These are phyloP conservation scores for Chelmon rostratus DNA, from an alignment of 2,797 vertebrate genomes.

Conservation along the genomic window DNA sequence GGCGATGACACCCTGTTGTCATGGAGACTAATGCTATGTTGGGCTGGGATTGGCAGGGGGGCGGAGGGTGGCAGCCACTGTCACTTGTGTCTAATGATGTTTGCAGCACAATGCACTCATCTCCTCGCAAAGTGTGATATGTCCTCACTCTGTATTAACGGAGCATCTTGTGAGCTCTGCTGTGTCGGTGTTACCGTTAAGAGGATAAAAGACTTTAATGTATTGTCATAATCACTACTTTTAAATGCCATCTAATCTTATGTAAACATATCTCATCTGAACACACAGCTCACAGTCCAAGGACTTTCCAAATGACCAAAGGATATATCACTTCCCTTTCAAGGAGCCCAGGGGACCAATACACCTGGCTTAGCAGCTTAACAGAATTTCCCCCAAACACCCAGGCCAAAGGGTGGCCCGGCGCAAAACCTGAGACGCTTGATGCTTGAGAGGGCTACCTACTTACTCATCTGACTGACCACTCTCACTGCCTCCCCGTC, in stretches of 20 bases:
- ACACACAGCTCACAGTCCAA: slow-evolving; percentile 60
- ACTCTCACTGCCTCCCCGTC: slow-evolving; percentile 46
- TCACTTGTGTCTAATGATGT: slow-evolving; percentile 80
- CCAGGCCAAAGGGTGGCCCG: slow-evolving; percentile 82
- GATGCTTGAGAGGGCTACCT: slow-evolving; percentile 77
- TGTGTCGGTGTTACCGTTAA: not conserved
- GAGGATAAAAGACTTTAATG: not conserved
- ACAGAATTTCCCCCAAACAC: slow-evolving; percentile 85
- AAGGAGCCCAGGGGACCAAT: slow-evolving; percentile 86
- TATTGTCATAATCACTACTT: slow-evolving; percentile 4
- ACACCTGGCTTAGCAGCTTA: slow-evolving; percentile 89
- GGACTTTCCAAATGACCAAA: slow-evolving; percentile 73
- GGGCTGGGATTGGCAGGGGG: slow-evolving; percentile 68
- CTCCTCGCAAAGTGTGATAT: slow-evolving; percentile 53
- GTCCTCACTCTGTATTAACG: slow-evolving; percentile 55
- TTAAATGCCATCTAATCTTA: slow-evolving; percentile 26
- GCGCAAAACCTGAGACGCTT: slow-evolving; percentile 84
- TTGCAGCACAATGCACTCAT: slow-evolving; percentile 73
- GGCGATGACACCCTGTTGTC: slow-evolving; percentile 87
- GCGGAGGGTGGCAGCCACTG: slow-evolving; percentile 52
- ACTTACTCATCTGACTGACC: slow-evolving; percentile 79
- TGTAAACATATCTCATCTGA: slow-evolving; percentile 37
- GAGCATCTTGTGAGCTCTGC: slow-evolving; percentile 22
- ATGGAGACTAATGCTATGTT: slow-evolving; percentile 84
- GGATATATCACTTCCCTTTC: slow-evolving; percentile 86